Percentiles rank a stretch among this genome's conserved stretches.
phyloP scores from a whole-genome alignment of 2,113 vertebrate species.

The Cebus imitator region DNA sequence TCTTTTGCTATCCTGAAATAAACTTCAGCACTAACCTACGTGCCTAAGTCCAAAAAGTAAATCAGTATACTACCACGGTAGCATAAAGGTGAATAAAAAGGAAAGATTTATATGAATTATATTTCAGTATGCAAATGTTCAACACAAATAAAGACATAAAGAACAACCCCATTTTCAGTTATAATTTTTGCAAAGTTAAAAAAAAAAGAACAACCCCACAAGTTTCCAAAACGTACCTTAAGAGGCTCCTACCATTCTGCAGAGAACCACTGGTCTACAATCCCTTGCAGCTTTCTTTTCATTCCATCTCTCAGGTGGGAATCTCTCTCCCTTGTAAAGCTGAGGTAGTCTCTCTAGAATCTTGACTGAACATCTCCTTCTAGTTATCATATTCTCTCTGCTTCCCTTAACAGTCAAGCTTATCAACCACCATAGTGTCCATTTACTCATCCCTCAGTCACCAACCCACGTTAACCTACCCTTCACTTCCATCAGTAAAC shows the following conservation, averaged over 20 bases:
- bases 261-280: not conserved
- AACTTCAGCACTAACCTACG: constrained; percentile 20
- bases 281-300: not conserved
- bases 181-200: no score
- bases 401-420: not conserved
- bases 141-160: constrained; percentile 43
- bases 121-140: constrained; percentile 26
- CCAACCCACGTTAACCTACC: not conserved
- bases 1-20: constrained; percentile 34
- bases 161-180: not conserved
- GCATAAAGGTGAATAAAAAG: constrained; percentile 30
- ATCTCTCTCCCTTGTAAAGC: not conserved
- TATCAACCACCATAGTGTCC: not conserved
- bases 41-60: not conserved
- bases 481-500: constrained; percentile 34
- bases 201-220: not conserved
- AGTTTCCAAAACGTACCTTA: constrained; percentile 27
- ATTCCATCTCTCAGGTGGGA: not conserved
- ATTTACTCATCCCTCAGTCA: not conserved
- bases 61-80: not conserved
- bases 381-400: constrained; percentile 9
- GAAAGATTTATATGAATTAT: not conserved
- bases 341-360: constrained; percentile 40
- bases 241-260: not conserved
- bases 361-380: not conserved